Evolutionary conservation across 2,113 vertebrate genomes (phyloP).

Genomic region (Ceyx margarethae): DNA sequence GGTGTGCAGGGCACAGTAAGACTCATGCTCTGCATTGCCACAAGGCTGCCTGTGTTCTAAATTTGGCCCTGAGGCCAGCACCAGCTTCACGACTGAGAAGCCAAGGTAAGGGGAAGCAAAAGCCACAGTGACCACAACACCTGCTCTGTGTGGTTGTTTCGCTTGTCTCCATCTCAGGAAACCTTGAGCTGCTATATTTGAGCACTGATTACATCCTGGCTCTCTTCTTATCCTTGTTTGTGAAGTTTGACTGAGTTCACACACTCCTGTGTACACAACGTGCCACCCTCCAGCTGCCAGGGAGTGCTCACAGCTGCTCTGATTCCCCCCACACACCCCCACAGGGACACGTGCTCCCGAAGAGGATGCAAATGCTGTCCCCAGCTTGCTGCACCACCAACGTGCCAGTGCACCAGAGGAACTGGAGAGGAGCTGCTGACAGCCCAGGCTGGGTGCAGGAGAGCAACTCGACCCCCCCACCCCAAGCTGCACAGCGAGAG

Average conservation of each 20-base stretch:
- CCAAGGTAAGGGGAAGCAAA: constrained; percentile 9
- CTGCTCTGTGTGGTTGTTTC: background rate
- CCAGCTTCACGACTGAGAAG: background rate
- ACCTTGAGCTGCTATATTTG: constrained; percentile 63
- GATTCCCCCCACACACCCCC: background rate
- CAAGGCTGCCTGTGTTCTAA: background rate
- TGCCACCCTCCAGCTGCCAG: background rate
- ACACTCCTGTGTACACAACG: background rate
- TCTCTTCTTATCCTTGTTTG: constrained; percentile 60
- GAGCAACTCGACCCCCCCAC: accelerated
- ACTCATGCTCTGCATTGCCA: background rate
- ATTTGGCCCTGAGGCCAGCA: background rate
- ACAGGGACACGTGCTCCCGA: accelerated
- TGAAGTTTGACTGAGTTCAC: constrained; percentile 53
- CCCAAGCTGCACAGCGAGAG: accelerated
- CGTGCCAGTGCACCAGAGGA: accelerated
- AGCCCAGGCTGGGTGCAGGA: background rate
- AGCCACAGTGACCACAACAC: background rate
- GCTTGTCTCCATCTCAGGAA: background rate
- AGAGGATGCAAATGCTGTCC: background rate
- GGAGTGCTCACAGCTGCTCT: background rate
- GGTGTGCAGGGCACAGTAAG: background rate
- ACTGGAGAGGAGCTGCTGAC: background rate
- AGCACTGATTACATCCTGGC: background rate
- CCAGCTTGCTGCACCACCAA: background rate